Conservation (phyloP, 2,888 invertebrate genomes). For the Rhingia rostrata region DNA sequence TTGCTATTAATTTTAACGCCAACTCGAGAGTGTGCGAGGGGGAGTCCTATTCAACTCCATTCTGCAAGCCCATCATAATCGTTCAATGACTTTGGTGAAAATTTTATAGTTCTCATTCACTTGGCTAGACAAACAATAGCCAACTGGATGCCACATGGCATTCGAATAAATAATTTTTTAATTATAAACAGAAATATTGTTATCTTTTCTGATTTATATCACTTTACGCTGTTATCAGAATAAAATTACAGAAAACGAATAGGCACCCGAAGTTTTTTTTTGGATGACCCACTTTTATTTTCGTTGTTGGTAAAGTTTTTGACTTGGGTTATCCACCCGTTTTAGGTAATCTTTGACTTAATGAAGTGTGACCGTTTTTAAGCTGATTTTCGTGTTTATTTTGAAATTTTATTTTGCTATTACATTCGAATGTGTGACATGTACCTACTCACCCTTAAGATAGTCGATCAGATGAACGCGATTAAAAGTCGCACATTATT, state of each 20-base stretch:
- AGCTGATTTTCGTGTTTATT: not conserved
- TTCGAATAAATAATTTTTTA: constrained; percentile 12
- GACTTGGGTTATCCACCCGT: not conserved
- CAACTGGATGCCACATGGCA: not conserved
- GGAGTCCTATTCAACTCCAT: not conserved
- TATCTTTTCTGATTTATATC: constrained; percentile 4
- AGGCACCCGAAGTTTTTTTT: constrained; percentile 36
- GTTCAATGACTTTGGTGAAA: constrained; percentile 48
- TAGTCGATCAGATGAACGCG: constrained; percentile 10
- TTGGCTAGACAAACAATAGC: constrained; percentile 19
- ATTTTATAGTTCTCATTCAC: constrained; percentile 3
- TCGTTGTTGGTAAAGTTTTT: constrained; percentile 4
- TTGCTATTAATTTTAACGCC: constrained; percentile 10
- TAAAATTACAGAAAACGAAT: constrained; percentile 9
- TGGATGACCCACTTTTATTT: constrained; percentile 55
- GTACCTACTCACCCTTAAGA: constrained; percentile 41
- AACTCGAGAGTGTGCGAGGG: not conserved
- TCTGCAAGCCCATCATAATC: constrained; percentile 29
- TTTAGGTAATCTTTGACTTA: not conserved
- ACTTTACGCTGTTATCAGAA: not conserved
- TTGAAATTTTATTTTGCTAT: not conserved
- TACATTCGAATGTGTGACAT: not conserved
- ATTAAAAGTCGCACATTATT: constrained; percentile 50
- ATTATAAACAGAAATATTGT: constrained; percentile 20
- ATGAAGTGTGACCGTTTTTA: not conserved